Base-by-base conservation (phyloP, 2,113 vertebrate genomes). In the Acanthisitta chloris region DNA sequence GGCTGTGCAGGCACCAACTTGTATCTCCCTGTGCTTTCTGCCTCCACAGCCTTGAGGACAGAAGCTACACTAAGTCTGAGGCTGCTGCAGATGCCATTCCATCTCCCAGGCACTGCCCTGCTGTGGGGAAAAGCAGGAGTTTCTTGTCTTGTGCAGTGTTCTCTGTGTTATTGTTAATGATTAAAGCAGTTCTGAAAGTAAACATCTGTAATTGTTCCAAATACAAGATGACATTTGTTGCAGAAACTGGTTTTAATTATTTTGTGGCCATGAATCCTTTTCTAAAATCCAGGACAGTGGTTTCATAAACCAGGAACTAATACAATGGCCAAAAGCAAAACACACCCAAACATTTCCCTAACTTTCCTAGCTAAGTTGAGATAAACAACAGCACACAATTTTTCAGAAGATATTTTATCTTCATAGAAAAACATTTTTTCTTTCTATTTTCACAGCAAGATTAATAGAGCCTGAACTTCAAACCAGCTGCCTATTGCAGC, bases 241-340 rank as follows among this genome's bases (percentile, higher is more conserved):
- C 94, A 92, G 71, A 95, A 96, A 94, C 88, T 95, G 96, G 90
- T 94, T 97, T 94, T 92, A 96, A 96, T 97, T 96, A 96, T 88
- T 95, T 82, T 95, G 90, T 93, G 96, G 93, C 86, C 80, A 95
- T 48, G 76, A 95, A 94, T 69, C 90, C 49, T 94, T 92, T 70
- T 86, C 93, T 93, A 71, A 92, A 96, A 96, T 94, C 86, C 94
- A 96, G 85, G 92, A 94, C 92, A 94, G 92, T 92, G 93, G 94
- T 97, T 97, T 96, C 88, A 90, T 95, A 97, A 97, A 91, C 82
- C 89, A 93, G 94, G 76, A 97, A 96, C 94, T 95, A 96, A 95
- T 88, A 93, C 96, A 95, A 95, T 93, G 72, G 92, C 92, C 94
- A 71, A 94, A 93, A 90, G 85, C 94, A 96, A 96, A 94, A 97